These are phyloP conservation scores for Eretmochelys imbricata DNA, from an alignment of 2,113 vertebrate species.

Conservation along the genomic window DNA sequence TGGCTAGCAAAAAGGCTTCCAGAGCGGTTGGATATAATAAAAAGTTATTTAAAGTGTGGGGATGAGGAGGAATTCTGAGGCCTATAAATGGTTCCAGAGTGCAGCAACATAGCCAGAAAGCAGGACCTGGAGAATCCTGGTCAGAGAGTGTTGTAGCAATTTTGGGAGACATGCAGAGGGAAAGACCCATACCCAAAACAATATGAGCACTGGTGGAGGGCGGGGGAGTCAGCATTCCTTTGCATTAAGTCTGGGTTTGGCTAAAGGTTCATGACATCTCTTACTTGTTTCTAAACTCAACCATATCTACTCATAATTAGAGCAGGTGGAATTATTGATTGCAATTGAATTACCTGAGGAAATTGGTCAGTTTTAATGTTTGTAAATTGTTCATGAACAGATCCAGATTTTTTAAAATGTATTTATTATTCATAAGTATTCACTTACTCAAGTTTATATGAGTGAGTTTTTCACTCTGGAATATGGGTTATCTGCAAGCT, in stretches of 20 bases:
- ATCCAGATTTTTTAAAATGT: background rate
- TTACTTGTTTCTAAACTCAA: background rate
- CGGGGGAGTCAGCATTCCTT: background rate
- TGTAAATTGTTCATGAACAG: background rate
- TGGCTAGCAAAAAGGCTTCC: background rate
- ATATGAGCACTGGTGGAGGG: background rate
- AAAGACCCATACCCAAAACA: background rate
- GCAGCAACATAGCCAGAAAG: background rate
- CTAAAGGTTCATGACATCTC: background rate
- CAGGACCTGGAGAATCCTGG: background rate
- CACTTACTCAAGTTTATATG: background rate
- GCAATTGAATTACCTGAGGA: background rate
- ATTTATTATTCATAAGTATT: background rate
- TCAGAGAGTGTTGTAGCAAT: background rate
- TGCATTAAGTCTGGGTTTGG: background rate
- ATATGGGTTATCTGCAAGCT: background rate
- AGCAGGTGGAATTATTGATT: background rate
- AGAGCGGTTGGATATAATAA: background rate
- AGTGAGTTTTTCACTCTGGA: background rate
- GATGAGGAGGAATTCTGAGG: background rate
- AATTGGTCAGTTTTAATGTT: background rate
- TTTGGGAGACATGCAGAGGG: background rate
- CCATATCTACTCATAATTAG: background rate
- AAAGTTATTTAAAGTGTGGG: background rate
- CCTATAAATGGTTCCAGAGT: background rate